Conservation (phyloP, 2,113 vertebrate species). For the Fulica atra region DNA sequence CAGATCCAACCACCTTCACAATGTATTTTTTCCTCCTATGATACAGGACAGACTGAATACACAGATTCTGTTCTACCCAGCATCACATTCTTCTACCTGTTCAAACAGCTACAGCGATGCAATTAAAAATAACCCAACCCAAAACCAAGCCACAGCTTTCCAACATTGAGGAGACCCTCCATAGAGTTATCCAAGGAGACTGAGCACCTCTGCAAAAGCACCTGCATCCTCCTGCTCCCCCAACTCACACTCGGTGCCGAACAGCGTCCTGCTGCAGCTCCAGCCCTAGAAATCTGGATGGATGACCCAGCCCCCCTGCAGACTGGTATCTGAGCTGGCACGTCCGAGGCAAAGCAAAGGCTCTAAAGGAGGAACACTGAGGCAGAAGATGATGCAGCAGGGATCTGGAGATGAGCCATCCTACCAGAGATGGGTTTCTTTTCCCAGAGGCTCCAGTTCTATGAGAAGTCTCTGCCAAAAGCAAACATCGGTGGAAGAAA, state of each 20-base stretch:
- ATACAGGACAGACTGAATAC: background rate
- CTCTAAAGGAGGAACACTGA: background rate
- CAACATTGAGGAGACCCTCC: background rate
- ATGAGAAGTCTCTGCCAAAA: background rate
- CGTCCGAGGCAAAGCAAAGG: background rate
- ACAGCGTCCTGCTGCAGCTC: background rate
- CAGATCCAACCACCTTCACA: background rate
- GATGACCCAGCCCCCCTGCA: background rate
- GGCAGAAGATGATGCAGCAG: background rate
- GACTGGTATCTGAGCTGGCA: fast-evolving
- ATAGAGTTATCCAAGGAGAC: background rate
- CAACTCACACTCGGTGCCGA: fast-evolving
- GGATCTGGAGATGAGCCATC: background rate
- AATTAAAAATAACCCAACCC: background rate
- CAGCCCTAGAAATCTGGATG: background rate
- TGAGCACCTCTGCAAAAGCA: background rate
- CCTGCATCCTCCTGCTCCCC: background rate
- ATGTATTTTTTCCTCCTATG: background rate
- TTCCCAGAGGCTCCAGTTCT: background rate
- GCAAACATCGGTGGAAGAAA: background rate
- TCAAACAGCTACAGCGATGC: background rate
- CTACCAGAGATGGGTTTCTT: background rate
- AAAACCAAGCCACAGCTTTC: background rate
- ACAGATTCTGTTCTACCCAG: background rate
- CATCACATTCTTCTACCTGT: background rate